Percentiles rank a stretch among this genome's conserved stretches.
These are phyloP conservation scores for Hypotaenidia philippensis DNA, from an alignment of 2,797 vertebrate species.

Conservation along the genomic window DNA sequence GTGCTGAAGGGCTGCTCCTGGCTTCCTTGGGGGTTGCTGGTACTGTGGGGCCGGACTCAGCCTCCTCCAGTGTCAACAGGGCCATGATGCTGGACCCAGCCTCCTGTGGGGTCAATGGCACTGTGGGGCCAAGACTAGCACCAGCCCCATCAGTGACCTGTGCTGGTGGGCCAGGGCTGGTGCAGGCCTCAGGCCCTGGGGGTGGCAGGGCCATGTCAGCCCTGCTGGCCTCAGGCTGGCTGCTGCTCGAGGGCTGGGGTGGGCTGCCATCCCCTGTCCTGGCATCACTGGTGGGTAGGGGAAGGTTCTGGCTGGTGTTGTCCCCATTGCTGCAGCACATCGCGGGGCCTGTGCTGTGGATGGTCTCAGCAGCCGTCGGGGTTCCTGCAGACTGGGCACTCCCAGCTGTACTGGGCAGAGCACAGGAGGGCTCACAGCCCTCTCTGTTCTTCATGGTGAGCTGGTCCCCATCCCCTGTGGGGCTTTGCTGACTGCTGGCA, in stretches of 20 bases:
- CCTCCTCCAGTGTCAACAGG: conserved; percentile 76
- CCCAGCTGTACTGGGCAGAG: not conserved
- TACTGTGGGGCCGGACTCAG: accelerated
- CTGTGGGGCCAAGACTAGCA: not conserved
- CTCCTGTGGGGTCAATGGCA: not conserved
- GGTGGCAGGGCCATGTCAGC: not conserved
- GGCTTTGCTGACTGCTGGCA: accelerated
- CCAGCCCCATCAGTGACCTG: not conserved
- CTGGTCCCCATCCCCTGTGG: not conserved
- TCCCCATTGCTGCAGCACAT: not conserved
- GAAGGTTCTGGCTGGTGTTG: not conserved
- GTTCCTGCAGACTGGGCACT: not conserved
- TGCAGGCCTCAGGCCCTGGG: not conserved
- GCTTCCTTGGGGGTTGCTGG: accelerated
- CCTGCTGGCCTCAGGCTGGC: not conserved
- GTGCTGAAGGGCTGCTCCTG: accelerated
- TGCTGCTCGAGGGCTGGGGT: accelerated
- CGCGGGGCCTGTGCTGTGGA: not conserved
- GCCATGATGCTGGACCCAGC: not conserved
- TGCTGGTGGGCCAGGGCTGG: not conserved
- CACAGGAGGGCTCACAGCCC: not conserved
- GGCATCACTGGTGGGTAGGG: not conserved
- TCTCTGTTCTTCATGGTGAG: accelerated
- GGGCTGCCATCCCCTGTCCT: not conserved
- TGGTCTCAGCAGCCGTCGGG: not conserved